Base-by-base conservation (phyloP, 2,888 invertebrate genomes). In the Melangyna quadrimaculata region DNA sequence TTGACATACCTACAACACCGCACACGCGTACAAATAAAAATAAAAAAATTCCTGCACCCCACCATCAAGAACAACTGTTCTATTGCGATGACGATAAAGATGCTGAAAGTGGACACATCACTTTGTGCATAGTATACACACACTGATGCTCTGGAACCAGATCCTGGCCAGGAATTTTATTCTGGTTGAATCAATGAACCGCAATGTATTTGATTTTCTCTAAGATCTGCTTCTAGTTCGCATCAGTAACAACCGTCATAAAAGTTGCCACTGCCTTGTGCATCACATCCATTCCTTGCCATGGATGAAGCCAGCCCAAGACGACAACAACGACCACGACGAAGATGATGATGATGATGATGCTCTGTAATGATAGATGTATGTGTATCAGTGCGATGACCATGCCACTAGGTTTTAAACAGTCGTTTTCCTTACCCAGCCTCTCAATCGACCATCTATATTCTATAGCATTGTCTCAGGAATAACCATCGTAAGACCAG, bases 151-250 rank as follows among this genome's bases (percentile, higher is more conserved):
- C 14, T 48, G 86, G 65, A 86, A 86, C 86, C 86, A 73, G 86
- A 86, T 86, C 78, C 77, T 78, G 73, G 43, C 8, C 27, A 70
- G 80, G 86, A 86, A 86, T 86, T 86, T 78, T 70, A 81, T 80
- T 86, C 78, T 77, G 59, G 77, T 78, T 78, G 81, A 81, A 77
- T 86, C 86, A 86, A 86, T 81, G 86, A 86, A 86, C 86, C 81
- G 86, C 80, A 81, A 86, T 78, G 65, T 81, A 79, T 84, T 84
- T 75, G 84, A 72, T 77, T 71, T 71, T 75, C 65, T 72, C 79
- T 71, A 43, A 17, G 24, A 73, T 59, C 55, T 43, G 74, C 69
- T 57, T 27, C 69, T 63, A 70, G 65, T 53, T 43, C 27, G 27
- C 29, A 27, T n/a, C 22, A 35, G 35, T 29, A 29, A n/a, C 55